Conservation (phyloP, 2,113 vertebrate genomes). For the Gambusia holbrooki region DNA sequence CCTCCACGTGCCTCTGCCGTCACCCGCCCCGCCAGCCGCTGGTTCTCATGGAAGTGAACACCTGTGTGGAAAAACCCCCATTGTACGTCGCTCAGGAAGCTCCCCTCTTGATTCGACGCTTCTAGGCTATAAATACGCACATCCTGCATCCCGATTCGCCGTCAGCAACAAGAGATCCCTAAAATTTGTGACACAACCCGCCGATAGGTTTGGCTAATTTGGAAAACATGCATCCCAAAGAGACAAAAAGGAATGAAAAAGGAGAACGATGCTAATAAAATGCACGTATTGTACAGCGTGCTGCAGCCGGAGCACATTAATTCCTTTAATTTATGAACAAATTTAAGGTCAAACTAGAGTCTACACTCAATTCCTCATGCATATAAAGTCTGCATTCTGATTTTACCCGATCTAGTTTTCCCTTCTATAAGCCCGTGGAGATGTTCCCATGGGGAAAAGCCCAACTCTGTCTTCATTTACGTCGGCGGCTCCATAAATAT, state of each 20-base stretch:
- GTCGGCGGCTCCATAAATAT: slow-evolving; percentile 30
- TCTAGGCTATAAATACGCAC: slow-evolving; percentile 58
- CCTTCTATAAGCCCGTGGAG: slow-evolving; percentile 12
- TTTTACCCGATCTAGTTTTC: slow-evolving; percentile 24
- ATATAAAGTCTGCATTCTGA: slow-evolving; percentile 1
- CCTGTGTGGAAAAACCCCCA: slow-evolving; percentile 32
- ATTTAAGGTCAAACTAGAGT: not conserved
- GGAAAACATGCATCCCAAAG: not conserved
- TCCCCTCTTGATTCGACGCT: slow-evolving; percentile 16
- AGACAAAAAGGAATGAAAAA: not conserved
- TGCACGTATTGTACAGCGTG: too few relatives aligned
- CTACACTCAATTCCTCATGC: not conserved
- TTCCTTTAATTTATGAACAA: not conserved
- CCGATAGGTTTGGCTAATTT: not conserved
- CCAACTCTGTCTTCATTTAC: slow-evolving; percentile 34
- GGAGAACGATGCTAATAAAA: not conserved
- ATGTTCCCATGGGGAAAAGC: slow-evolving; percentile 14
- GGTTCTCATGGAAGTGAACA: slow-evolving; percentile 42
- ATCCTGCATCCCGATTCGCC: slow-evolving; percentile 41
- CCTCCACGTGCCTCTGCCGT: slow-evolving; percentile 37
- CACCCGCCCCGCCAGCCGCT: slow-evolving; percentile 7
- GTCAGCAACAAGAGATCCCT: slow-evolving; percentile 4
- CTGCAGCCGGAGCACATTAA: too few relatives aligned
- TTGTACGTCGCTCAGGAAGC: slow-evolving; percentile 45
- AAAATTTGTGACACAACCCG: not conserved